Evolutionary conservation across 2,797 vertebrate species (phyloP), one percentile per base, ranked within the genome.

Genomic region (Calcarius lapponicus): DNA sequence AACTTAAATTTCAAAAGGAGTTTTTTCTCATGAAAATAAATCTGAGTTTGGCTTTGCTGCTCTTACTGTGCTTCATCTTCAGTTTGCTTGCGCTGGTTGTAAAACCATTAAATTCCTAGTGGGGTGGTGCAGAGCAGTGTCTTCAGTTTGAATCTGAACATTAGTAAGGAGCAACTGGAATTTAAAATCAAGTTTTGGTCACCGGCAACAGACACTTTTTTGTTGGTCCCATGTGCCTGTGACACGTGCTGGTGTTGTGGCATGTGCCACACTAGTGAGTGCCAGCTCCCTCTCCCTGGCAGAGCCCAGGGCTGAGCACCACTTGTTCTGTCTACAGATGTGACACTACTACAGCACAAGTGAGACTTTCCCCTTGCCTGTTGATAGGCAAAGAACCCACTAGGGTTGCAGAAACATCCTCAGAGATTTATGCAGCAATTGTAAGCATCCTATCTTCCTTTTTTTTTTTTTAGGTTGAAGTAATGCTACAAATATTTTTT

Each of bases 211-310:
- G 61, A 16, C 1, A 3, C 2, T 26, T 90, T 91, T 65, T 91
- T 82, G 28, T 26, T 93, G 76, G n/a, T 76, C 17, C 43, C 14
- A 3, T 51, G n/a, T 69, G 36, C n/a, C 71, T 57, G 40, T 0
- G 8, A 11, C 3, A 6, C 0, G 2, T 15, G 7, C 7, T 57
- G 71, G 14, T 69, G 56, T 17, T 76, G 53, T 5, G 10, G n/a
- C 1, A 1, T 56, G 76, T 42, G 42, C 51, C 2, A 0, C 5
- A 3, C 48, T 66, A 65, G 34, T 0, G 1, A 40, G 50, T 36
- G 40, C 40, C 2, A 17, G 47, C 16, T 88, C 14, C 50, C 10
- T 42, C 9, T 86, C 36, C 26, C 10, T 4, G 1, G 45, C 43
- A 57, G 66, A 91, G 56, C n/a, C 47, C 28, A 10, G 48, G 58